phyloP scores from a whole-genome alignment of 2,888 invertebrate species.

The Ochlodes sylvanus region DNA sequence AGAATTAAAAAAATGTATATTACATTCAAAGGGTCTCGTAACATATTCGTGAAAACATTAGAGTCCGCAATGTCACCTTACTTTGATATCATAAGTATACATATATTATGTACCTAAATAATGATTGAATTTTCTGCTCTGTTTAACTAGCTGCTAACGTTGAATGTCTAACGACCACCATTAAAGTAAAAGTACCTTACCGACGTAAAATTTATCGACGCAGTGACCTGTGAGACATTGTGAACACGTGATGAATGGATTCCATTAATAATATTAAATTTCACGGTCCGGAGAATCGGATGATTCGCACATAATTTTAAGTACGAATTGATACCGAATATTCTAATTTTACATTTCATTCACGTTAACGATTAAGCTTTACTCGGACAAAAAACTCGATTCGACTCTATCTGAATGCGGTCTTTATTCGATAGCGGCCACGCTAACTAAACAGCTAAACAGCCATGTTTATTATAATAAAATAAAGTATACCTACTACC shows the following conservation, averaged over 20 bases:
- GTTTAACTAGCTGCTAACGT: background rate
- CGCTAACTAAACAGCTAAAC: too few species aligned
- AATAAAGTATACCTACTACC: too few species aligned
- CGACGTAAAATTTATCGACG: conserved; percentile 42
- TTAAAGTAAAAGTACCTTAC: conserved; percentile 40
- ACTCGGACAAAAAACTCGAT: background rate
- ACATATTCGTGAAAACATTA: too few species aligned
- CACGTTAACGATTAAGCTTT: background rate
- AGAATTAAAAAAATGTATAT: too few species aligned
- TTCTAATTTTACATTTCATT: conserved; percentile 15
- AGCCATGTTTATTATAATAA: too few species aligned
- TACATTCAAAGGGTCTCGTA: too few species aligned
- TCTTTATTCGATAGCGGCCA: too few species aligned
- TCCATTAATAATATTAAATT: conserved; percentile 72
- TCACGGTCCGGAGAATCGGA: conserved; percentile 67
- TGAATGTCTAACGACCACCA: conserved; percentile 9
- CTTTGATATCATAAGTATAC: too few species aligned
- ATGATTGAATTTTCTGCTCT: conserved; percentile 9
- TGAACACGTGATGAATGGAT: conserved; percentile 63
- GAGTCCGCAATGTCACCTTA: too few species aligned
- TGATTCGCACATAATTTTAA: conserved; percentile 58
- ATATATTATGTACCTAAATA: background rate
- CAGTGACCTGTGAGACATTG: conserved; percentile 46
- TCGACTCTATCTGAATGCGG: too few species aligned
- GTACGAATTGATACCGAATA: conserved; percentile 2